Percentiles rank a stretch among this genome's conserved stretches.
Conservation (phyloP, 2,113 vertebrate genomes). For the Microcebus ravelobensis region DNA sequence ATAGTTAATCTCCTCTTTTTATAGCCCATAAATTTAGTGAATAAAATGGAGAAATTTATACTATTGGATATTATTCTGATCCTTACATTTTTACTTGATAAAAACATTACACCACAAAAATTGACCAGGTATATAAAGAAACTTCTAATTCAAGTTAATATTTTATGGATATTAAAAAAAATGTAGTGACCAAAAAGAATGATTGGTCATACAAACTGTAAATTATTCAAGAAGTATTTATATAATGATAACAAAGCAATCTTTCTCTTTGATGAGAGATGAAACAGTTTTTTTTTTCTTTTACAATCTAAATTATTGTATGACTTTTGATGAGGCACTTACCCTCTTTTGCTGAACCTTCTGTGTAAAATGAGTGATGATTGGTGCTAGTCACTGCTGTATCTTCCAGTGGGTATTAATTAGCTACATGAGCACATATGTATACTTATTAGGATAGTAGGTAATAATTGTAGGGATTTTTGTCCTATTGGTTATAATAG, state of each 20-base stretch:
- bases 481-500: background rate
- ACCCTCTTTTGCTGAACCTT: background rate
- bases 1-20: background rate
- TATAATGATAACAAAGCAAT: background rate
- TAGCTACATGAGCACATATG: background rate
- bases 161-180: background rate
- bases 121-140: background rate
- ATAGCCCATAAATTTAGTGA: background rate
- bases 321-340: background rate
- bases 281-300: background rate
- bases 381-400: background rate
- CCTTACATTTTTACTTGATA: background rate
- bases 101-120: background rate
- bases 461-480: background rate
- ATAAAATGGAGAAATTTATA: background rate
- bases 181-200: background rate
- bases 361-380: background rate
- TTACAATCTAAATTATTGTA: background rate
- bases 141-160: background rate
- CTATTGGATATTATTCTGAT: background rate
- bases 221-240: background rate
- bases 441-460: background rate
- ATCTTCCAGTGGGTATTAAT: background rate
- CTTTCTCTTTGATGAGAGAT: background rate
- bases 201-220: background rate